These are phyloP conservation scores for Onychostruthus taczanowskii DNA, from an alignment of 2,113 vertebrate genomes.

Conservation along the genomic window DNA sequence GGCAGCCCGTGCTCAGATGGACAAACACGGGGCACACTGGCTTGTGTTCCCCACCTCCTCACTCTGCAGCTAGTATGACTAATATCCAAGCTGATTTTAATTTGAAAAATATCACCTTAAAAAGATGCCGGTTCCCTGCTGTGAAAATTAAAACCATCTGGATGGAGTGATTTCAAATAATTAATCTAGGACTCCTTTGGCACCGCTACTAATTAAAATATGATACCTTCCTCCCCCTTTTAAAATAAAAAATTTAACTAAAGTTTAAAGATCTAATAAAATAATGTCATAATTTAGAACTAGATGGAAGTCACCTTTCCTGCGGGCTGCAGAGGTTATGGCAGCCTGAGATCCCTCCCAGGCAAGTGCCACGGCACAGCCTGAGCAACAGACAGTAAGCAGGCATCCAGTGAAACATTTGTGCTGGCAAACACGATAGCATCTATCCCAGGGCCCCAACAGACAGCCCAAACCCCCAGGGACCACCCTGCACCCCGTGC, in stretches of 20 bases:
- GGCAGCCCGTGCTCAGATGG: neutral
- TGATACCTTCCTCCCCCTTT: slow-evolving; percentile 66
- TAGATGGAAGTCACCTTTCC: slow-evolving; percentile 67
- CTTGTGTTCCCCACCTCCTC: slow-evolving; percentile 6
- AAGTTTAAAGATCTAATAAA: slow-evolving; percentile 80
- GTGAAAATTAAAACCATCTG: slow-evolving; percentile 82
- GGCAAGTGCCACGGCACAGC: neutral
- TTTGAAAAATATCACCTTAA: slow-evolving; percentile 80
- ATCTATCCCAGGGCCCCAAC: rapidly evolving
- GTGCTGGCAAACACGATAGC: neutral
- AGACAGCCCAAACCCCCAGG: neutral
- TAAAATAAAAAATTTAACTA: slow-evolving; percentile 77
- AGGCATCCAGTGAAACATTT: neutral
- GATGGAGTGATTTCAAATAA: slow-evolving; percentile 77
- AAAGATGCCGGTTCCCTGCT: slow-evolving; percentile 76
- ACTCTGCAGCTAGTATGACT: slow-evolving; percentile 65
- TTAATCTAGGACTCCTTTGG: slow-evolving; percentile 79
- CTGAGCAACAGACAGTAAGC: neutral
- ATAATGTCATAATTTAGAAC: slow-evolving; percentile 71
- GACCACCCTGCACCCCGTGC: neutral
- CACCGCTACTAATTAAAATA: slow-evolving; percentile 80
- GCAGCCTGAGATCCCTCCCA: neutral
- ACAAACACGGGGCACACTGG: neutral
- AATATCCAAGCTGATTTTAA: slow-evolving; percentile 79
- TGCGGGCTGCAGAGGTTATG: neutral